Percentiles rank a stretch among this genome's conserved stretches.
phyloP scores from a whole-genome alignment of 2,888 invertebrate species.

The Cremastinae sp. region DNA sequence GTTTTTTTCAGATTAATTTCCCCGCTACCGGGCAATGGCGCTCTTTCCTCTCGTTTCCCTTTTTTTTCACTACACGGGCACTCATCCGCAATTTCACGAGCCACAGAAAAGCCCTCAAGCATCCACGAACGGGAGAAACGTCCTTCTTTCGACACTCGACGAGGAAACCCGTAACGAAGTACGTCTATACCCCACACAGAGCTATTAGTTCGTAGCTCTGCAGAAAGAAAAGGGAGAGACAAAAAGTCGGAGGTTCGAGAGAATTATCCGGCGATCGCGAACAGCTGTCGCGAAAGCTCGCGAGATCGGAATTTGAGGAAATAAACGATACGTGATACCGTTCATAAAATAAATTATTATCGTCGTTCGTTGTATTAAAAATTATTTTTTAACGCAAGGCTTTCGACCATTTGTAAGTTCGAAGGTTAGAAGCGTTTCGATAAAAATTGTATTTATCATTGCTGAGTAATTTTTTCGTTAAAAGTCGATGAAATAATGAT shows the following conservation, averaged over 20 bases:
- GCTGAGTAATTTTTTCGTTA: too few species aligned
- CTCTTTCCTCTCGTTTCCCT: too few species aligned
- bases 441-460: too few species aligned
- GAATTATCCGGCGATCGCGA: conserved; percentile 26
- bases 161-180: conserved; percentile 40
- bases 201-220: conserved; percentile 41
- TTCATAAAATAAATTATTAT: conserved; percentile 29
- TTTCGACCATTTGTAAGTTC: too few species aligned
- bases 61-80: conserved; percentile 6
- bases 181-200: conserved; percentile 3
- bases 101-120: conserved; percentile 19
- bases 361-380: too few species aligned
- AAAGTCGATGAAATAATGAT: too few species aligned
- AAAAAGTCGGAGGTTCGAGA: too few species aligned
- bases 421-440: too few species aligned
- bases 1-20: conserved; percentile 48
- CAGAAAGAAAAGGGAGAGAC: conserved; percentile 9
- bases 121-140: conserved; percentile 15
- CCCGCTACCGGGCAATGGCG: too few species aligned
- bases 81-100: conserved; percentile 41
- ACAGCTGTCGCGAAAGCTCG: conserved; percentile 11
- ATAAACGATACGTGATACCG: conserved; percentile 15
- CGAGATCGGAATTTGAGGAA: too few species aligned
- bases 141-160: conserved; percentile 18
- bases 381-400: too few species aligned